These are phyloP conservation scores for Ochropleura leucogaster DNA, from an alignment of 2,888 invertebrate genomes.

Conservation along the genomic window DNA sequence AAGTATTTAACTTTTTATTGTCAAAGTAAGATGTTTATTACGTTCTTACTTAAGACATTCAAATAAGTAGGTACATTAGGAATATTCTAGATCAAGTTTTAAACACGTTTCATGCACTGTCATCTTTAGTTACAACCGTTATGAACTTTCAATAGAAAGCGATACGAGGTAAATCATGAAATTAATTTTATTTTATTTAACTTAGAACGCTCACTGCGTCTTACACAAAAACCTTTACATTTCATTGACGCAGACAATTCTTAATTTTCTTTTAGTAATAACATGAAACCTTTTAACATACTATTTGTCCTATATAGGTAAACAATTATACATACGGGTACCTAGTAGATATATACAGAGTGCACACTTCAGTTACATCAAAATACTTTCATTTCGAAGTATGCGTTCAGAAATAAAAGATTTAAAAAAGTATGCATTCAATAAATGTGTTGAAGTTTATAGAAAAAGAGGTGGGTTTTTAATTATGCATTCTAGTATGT, in stretches of 20 bases:
- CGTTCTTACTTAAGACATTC: too few species aligned
- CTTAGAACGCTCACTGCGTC: background rate
- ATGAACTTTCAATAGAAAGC: background rate
- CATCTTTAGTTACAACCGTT: background rate
- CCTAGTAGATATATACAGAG: background rate
- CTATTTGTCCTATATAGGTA: background rate
- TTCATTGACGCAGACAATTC: background rate
- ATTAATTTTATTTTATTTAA: background rate
- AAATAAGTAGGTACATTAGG: too few species aligned
- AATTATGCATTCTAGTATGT: background rate
- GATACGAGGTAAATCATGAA: background rate
- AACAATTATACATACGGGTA: background rate
- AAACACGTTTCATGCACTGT: too few species aligned
- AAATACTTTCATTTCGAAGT: background rate
- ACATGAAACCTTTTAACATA: constrained; percentile 3
- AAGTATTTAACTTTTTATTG: too few species aligned
- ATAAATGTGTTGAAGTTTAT: background rate
- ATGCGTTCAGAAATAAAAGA: too few species aligned
- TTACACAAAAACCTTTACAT: background rate
- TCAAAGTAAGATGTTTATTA: too few species aligned
- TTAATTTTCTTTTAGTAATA: background rate
- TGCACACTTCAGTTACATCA: background rate
- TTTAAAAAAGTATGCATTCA: background rate
- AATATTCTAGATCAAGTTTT: too few species aligned
- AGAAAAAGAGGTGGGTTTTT: constrained; percentile 5